Conservation (phyloP, 1,140 invertebrate genomes). For the Eciton burchellii region DNA sequence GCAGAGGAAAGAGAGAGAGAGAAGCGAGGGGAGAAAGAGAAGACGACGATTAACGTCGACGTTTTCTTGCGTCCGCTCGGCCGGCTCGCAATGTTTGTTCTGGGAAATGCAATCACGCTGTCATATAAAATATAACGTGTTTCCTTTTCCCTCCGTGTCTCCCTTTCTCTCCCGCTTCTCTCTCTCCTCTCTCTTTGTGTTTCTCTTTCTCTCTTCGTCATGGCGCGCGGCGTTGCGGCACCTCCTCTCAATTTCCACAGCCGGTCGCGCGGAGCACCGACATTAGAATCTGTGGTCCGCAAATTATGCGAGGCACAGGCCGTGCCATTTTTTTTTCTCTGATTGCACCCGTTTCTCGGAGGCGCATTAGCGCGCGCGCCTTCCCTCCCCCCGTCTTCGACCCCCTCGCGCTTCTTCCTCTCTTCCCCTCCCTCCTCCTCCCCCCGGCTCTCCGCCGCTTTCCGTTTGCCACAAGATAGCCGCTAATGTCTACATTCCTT, state of each 20-base stretch:
- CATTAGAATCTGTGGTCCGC: slow-evolving; percentile 64
- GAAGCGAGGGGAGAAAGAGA: slow-evolving; percentile 1
- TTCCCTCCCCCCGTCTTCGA: too few species aligned
- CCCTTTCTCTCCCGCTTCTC: background rate
- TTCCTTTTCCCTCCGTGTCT: slow-evolving; percentile 72
- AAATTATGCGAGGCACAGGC: slow-evolving; percentile 66
- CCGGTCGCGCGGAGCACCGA: slow-evolving; percentile 63
- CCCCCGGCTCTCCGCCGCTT: background rate
- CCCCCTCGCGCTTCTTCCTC: too few species aligned
- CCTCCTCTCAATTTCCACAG: slow-evolving; percentile 73
- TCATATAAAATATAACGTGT: slow-evolving; percentile 80
- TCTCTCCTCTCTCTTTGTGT: slow-evolving; percentile 27
- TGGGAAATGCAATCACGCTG: slow-evolving; percentile 80
- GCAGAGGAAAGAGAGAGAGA: background rate
- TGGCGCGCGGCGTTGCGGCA: slow-evolving; percentile 23
- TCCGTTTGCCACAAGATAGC: slow-evolving; percentile 31
- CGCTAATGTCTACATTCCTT: slow-evolving; percentile 56
- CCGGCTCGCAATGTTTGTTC: slow-evolving; percentile 78
- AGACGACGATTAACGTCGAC: slow-evolving; percentile 74
- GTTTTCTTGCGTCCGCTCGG: slow-evolving; percentile 72
- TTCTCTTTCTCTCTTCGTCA: slow-evolving; percentile 5
- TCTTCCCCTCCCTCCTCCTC: background rate
- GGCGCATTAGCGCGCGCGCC: slow-evolving; percentile 17
- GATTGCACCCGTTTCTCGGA: slow-evolving; percentile 58
- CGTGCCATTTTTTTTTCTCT: slow-evolving; percentile 50